Conservation (phyloP, 1,140 invertebrate genomes). For the Gryllus bimaculatus region DNA sequence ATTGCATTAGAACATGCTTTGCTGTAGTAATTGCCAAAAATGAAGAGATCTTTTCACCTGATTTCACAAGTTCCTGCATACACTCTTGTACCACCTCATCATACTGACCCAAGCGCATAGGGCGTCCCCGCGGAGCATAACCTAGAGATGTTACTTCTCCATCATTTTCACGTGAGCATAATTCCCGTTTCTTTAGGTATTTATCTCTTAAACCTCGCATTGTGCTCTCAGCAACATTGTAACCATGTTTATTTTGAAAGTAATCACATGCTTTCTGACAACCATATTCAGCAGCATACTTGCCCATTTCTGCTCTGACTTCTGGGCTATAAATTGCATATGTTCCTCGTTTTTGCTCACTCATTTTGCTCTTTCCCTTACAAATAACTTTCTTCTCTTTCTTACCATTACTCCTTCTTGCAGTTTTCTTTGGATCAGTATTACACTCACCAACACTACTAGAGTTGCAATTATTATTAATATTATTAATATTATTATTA, state of each 20-base stretch:
- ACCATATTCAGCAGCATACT: slow-evolving; percentile 34
- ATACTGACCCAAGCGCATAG: slow-evolving; percentile 34
- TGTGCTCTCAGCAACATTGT: slow-evolving; percentile 35
- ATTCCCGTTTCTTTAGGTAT: slow-evolving; percentile 30
- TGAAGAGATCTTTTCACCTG: slow-evolving; percentile 33
- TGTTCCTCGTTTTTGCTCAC: slow-evolving; percentile 15
- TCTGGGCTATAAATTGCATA: slow-evolving; percentile 35
- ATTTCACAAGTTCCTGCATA: slow-evolving; percentile 31
- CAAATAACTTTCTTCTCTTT: background rate
- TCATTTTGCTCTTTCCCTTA: background rate
- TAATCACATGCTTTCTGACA: slow-evolving; percentile 31
- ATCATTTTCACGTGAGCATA: slow-evolving; percentile 13
- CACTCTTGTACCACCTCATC: slow-evolving; percentile 35
- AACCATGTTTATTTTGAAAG: slow-evolving; percentile 30
- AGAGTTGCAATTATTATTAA: background rate
- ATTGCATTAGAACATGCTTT: slow-evolving; percentile 33
- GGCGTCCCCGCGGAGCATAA: slow-evolving; percentile 32
- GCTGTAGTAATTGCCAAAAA: slow-evolving; percentile 35
- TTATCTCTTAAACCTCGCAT: slow-evolving; percentile 33
- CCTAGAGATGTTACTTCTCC: slow-evolving; percentile 31
- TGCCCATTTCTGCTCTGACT: slow-evolving; percentile 34
- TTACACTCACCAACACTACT: background rate
- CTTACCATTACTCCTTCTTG: background rate
- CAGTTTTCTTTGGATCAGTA: slow-evolving; percentile 8
- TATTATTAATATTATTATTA: too few relatives aligned